phyloP scores from a whole-genome alignment of 2,888 invertebrate genomes.

The Oasisia sp. region DNA sequence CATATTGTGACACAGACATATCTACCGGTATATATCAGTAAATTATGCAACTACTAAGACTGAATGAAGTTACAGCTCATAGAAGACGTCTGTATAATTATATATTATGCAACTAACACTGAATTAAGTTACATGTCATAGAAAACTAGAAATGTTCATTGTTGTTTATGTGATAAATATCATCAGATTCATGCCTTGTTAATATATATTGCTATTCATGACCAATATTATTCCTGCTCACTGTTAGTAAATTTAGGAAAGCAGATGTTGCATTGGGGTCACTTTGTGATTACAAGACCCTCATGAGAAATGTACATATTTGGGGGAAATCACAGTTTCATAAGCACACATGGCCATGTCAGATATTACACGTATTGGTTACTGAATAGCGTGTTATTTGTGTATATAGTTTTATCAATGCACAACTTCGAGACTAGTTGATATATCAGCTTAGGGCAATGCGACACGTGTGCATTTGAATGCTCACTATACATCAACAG shows the following conservation, averaged over 20 bases:
- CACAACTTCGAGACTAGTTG: background rate
- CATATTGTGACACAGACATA: no score
- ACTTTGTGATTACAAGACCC: background rate
- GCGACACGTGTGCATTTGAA: background rate
- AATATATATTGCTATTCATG: background rate
- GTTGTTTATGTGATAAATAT: background rate
- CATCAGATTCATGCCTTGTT: background rate
- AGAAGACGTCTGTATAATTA: no score
- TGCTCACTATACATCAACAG: background rate
- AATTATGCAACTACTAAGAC: no score
- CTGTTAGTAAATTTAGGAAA: background rate
- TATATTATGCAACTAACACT: background rate
- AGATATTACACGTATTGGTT: background rate
- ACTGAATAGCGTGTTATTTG: background rate
- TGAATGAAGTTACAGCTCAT: no score
- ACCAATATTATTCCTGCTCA: background rate
- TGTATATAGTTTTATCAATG: background rate
- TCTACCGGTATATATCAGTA: no score
- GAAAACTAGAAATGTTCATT: background rate
- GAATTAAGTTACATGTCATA: background rate
- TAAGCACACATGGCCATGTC: background rate
- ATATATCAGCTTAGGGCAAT: background rate
- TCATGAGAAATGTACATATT: background rate
- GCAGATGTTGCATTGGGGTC: background rate
- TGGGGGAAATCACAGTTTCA: background rate